Conservation (phyloP, 1,140 invertebrate species). For the Danaus plexippus region DNA sequence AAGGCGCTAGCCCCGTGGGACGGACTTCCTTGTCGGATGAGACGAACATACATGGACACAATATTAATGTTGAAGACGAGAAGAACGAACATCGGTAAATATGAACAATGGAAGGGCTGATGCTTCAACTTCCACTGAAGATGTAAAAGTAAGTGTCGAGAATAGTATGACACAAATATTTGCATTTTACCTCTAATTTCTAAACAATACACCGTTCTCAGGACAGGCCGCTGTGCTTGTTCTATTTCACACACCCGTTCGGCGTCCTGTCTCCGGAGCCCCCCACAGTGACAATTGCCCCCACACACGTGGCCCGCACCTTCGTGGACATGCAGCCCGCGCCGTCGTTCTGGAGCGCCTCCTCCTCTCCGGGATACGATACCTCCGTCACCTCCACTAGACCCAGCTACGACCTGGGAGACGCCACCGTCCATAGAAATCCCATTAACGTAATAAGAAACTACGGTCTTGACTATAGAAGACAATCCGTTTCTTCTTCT, state of each 20-base stretch:
- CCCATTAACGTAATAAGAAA: slow-evolving; percentile 30
- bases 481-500: slow-evolving; percentile 38
- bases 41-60: background rate
- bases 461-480: slow-evolving; percentile 26
- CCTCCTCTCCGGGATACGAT: slow-evolving; percentile 18
- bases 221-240: slow-evolving; percentile 63
- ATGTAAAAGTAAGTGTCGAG: slow-evolving; percentile 36
- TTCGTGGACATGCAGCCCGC: slow-evolving; percentile 46
- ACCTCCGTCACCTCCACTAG: slow-evolving; percentile 15
- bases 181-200: background rate
- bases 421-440: slow-evolving; percentile 29
- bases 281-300: slow-evolving; percentile 27
- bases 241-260: slow-evolving; percentile 70
- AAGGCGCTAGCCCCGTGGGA: background rate
- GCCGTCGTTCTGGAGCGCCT: slow-evolving; percentile 24
- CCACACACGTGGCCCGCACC: slow-evolving; percentile 36
- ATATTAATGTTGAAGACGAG: too few relatives aligned
- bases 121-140: slow-evolving; percentile 57
- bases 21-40: background rate
- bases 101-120: slow-evolving; percentile 43
- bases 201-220: slow-evolving; percentile 25
- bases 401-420: slow-evolving; percentile 32
- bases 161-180: slow-evolving; percentile 2
- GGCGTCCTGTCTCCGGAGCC: slow-evolving; percentile 66
- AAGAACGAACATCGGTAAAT: too few relatives aligned